phyloP scores from a whole-genome alignment of 2,113 vertebrate genomes.

The Peromyscus maniculatus region DNA sequence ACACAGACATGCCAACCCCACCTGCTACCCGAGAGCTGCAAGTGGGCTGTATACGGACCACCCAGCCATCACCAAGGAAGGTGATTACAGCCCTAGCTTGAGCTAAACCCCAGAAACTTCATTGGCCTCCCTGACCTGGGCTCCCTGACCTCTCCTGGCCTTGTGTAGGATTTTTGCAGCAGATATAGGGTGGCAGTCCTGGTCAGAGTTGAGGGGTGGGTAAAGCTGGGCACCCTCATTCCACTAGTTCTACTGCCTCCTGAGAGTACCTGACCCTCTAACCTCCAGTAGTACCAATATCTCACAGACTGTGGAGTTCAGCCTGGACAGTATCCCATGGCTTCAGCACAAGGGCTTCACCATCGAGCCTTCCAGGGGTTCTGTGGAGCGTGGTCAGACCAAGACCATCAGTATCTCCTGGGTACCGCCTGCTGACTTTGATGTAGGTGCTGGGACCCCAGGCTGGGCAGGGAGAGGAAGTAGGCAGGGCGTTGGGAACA shows the following conservation, averaged over 20 bases:
- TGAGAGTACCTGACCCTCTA: fast-evolving
- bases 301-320: constrained; percentile 89
- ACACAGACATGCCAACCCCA: constrained; percentile 63
- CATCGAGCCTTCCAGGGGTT: constrained; percentile 87
- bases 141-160: background rate
- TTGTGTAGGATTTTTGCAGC: background rate
- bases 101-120: background rate
- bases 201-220: background rate
- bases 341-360: constrained; percentile 92
- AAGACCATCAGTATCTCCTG: constrained; percentile 90
- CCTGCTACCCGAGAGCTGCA: constrained; percentile 90
- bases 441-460: constrained; percentile 83
- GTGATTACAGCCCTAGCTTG: constrained; percentile 80
- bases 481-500: background rate
- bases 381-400: constrained; percentile 87
- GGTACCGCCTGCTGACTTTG: constrained; percentile 89
- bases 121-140: background rate
- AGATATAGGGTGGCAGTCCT: background rate
- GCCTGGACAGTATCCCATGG: constrained; percentile 81
- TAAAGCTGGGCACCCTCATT: fast-evolving
- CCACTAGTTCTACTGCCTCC: background rate
- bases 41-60: constrained; percentile 91
- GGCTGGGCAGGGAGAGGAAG: background rate
- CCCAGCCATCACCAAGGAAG: constrained; percentile 88
- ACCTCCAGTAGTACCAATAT: background rate